Evolutionary conservation across 2,113 vertebrate genomes (phyloP).

Genomic region (Lophotis ruficrista): DNA sequence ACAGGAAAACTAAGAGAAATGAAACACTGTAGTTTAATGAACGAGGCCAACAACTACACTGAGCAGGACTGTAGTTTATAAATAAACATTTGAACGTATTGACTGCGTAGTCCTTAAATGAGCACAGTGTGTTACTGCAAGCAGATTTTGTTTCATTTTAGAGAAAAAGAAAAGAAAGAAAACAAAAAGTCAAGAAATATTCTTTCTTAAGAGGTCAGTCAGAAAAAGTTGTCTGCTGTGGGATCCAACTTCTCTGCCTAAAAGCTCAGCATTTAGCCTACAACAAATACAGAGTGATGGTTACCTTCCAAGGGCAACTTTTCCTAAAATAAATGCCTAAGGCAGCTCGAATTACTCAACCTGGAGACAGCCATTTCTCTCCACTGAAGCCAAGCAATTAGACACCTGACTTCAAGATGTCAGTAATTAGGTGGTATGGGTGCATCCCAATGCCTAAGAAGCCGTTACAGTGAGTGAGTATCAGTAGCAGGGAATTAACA

Average conservation of each 20-base stretch:
- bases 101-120: neutral
- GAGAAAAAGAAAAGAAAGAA: neutral
- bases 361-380: neutral
- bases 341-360: neutral
- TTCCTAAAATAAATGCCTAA: neutral
- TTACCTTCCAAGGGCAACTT: neutral
- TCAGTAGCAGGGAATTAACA: neutral
- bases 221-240: neutral
- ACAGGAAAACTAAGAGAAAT: neutral
- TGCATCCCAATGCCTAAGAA: neutral
- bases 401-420: neutral
- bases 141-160: neutral
- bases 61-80: neutral
- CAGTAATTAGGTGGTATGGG: neutral
- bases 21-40: neutral
- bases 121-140: neutral
- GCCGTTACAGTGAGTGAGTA: neutral
- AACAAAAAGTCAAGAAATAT: neutral
- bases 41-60: neutral
- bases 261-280: neutral
- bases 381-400: neutral
- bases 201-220: neutral
- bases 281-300: neutral
- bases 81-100: neutral
- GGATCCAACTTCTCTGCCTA: neutral